A percentile compares a stretch with the other conserved stretches of the same genome.
Evolutionary conservation across 1,140 invertebrate species (phyloP).

Genomic region (Steinernema feltiae): DNA sequence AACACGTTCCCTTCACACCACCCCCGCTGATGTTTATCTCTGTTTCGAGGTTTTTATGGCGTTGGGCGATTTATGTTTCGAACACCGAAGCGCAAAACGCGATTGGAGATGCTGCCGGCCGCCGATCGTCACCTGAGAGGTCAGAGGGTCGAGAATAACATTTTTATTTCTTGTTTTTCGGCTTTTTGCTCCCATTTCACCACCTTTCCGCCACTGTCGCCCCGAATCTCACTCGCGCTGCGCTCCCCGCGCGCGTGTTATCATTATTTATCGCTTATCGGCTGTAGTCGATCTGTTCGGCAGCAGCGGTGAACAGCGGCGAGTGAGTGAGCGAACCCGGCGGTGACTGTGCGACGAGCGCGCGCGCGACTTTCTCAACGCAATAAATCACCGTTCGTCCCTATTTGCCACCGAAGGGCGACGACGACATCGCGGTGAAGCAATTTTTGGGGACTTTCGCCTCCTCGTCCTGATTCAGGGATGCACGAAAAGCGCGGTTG

Average conservation of each 20-base stretch:
- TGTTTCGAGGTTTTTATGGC: no score
- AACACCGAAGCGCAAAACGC: no score
- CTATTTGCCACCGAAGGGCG: slow-evolving; percentile 4
- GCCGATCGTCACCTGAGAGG: background rate
- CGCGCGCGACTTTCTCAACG: slow-evolving; percentile 13
- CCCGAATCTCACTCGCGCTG: background rate
- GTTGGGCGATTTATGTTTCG: no score
- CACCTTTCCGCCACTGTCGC: background rate
- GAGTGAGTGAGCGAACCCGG: background rate
- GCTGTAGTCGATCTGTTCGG: background rate
- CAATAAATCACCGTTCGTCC: slow-evolving; percentile 12
- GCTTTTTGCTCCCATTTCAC: background rate
- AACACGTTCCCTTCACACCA: no score
- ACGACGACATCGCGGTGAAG: background rate
- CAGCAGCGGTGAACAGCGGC: background rate
- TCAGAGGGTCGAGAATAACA: background rate
- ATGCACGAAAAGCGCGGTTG: no score
- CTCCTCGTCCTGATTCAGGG: no score
- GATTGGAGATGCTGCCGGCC: no score
- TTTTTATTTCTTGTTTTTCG: background rate
- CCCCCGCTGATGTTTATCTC: no score
- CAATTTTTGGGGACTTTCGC: no score
- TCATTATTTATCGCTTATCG: slow-evolving; percentile 15
- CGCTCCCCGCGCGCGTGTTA: slow-evolving; percentile 1
- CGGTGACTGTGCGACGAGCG: background rate